phyloP scores from a whole-genome alignment of 1,140 invertebrate genomes.

The Macrosteles quadrilineatus region DNA sequence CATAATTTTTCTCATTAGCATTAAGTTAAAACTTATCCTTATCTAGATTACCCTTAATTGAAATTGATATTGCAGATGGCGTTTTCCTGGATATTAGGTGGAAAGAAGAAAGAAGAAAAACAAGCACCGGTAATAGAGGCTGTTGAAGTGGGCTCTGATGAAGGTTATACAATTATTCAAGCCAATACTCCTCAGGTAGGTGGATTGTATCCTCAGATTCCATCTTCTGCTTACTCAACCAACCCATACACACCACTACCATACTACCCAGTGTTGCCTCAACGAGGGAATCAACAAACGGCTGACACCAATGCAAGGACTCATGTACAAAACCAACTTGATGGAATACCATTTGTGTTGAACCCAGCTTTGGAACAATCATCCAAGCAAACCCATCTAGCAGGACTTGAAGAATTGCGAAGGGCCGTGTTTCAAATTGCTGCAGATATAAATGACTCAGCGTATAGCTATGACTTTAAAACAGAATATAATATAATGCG shows the following conservation, averaged over 20 bases:
- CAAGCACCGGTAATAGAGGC: not conserved
- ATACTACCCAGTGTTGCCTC: not conserved
- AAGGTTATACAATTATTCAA: constrained; percentile 10
- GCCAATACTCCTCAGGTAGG: not conserved
- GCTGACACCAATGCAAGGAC: not conserved
- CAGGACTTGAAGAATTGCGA: not conserved
- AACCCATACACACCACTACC: not conserved
- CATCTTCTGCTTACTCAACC: not conserved
- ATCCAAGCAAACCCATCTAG: not conserved
- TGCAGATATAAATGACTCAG: constrained; percentile 5
- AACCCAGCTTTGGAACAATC: not conserved
- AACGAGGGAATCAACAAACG: not conserved
- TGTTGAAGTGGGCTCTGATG: constrained; percentile 5
- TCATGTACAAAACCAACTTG: not conserved
- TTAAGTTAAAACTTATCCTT: no score
- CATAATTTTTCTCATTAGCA: no score
- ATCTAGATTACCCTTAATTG: no score
- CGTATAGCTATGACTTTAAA: constrained; percentile 1
- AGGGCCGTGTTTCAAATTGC: constrained; percentile 9
- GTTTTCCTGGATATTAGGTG: constrained; percentile 1
- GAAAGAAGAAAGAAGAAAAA: constrained; percentile 17
- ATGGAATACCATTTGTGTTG: not conserved
- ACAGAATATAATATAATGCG: not conserved
- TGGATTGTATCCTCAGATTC: constrained; percentile 7
- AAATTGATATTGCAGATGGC: not conserved